Evolutionary conservation across 2,113 vertebrate genomes (phyloP), one percentile per base, ranked within the genome.

Genomic region (Plecotus auritus): DNA sequence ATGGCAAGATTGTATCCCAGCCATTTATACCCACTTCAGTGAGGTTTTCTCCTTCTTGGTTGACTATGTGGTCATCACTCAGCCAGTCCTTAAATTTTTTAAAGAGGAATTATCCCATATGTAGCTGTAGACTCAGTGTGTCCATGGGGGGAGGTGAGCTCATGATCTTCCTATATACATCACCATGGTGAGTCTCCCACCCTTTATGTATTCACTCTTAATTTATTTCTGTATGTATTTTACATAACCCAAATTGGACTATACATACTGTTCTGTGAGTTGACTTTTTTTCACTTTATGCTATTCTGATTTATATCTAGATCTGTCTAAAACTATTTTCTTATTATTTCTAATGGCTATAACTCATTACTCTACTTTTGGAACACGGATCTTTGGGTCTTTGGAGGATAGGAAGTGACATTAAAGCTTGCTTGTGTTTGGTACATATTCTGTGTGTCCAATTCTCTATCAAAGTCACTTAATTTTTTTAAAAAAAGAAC

Each of bases 221-320:
- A 70, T 94, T 82, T 56, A 89, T 56, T 51, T 73, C 5, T 47
- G 3, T 32, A 42, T 32, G 18, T 56, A 61, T 56, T 96, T 92
- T 86, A 90, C 37, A 82, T 81, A 73, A 80, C 40, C 42, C 67
- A 85, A 95, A 72, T 40, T 73, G 9, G 30, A 88, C n/a, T 69
- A 56, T 13, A 78, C 3, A 86, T 42, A 87, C 51, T 94, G 28
- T 12, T 96, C 35, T 87, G 14, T 67, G 49, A 77, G 30, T 61
- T 72, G 18, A 64, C 32, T 73, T 81, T 95, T 95, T 95, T 95
- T 95, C 42, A 91, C 14, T 85, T 90, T 6, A 93, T 23, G 35
- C 54, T n/a, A 70, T 66, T 47, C 2, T 88, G 35, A 32, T 84
- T 54, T 70, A 73, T 73, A 73, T 77, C 37, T 91, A 95, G 4